Base-by-base conservation (phyloP, 2,113 vertebrate species). In the Caranx melampygus region DNA sequence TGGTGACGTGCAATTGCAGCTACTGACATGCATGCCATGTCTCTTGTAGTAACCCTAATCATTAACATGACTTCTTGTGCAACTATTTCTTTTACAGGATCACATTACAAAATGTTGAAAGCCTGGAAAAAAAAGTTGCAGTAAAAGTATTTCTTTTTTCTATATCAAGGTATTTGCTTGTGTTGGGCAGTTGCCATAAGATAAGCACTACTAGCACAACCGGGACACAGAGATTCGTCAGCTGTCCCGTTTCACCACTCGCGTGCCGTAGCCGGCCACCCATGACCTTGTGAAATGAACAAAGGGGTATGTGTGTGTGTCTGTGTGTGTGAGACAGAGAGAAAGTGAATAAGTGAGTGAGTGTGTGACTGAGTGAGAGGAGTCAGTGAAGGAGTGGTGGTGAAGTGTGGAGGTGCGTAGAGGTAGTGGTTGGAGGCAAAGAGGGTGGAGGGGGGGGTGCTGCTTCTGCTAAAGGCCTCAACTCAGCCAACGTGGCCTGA, bases 401-500 rank as follows among this genome's bases (percentile, higher is more conserved):
- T 49, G 37, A 79, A 87, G 74, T 75, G 82, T 71, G 69, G 89
- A 91, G 92, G 86, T 89, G 79, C 66, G 69, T 58, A 12, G 73
- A 81, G 68, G 81, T 75, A 37, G 87, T 62, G 31, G 57, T 18
- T 57, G 51, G 12, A 14, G 16, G 55, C 40, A 40, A 47, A 13
- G n/a, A 3, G 18, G 34, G 55, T 42, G 57, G 60, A 42, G 40
- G 40, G 12, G 21, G 15, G 62, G 69, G 62, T 49, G 2, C 26
- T 26, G 26, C 26, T n/a, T 61, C 85, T 86, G 79, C 67, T 89
- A 90, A 91, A 87, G 85, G 78, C 90, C 92, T 94, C 94, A 93
- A 91, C 79, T 89, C 84, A 92, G 83, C 83, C 85, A 84, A 87
- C 69, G 79, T 90, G 83, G 93, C 85, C 88, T 91, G 90, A 94